A percentile compares a stretch with the other conserved stretches of the same genome.
These are phyloP conservation scores for Castor canadensis DNA, from an alignment of 2,113 vertebrate genomes.

Conservation along the genomic window DNA sequence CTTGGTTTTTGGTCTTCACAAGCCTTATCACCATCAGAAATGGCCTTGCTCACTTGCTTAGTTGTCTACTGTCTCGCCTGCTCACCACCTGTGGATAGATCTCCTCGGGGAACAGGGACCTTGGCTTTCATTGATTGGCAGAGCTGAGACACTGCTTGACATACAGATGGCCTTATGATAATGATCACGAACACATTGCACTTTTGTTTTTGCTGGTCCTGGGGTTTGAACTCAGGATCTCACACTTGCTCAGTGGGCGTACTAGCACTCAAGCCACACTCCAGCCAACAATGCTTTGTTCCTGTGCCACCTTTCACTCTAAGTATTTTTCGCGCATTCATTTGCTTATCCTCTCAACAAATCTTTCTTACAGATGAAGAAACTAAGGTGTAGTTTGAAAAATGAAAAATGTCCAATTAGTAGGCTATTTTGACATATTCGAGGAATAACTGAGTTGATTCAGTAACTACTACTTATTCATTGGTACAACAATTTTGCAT, in stretches of 20 bases:
- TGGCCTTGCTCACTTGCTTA: background rate
- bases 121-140: background rate
- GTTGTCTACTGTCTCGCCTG: background rate
- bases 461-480: background rate
- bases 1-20: background rate
- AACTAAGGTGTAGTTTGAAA: background rate
- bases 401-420: background rate
- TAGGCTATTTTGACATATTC: background rate
- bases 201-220: too few relatives aligned
- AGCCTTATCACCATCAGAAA: fast-evolving
- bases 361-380: background rate
- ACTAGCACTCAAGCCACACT: too few relatives aligned
- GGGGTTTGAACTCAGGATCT: too few relatives aligned
- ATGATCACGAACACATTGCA: fast-evolving
- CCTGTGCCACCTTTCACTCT: background rate
- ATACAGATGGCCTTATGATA: fast-evolving
- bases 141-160: background rate
- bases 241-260: too few relatives aligned
- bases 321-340: background rate
- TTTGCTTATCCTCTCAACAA: background rate
- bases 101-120: background rate
- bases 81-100: background rate
- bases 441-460: background rate
- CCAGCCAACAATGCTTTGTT: too few relatives aligned
- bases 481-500: fast-evolving